Evolutionary conservation across 2,888 invertebrate genomes (phyloP).

Genomic region (Argyra leucocephala): DNA sequence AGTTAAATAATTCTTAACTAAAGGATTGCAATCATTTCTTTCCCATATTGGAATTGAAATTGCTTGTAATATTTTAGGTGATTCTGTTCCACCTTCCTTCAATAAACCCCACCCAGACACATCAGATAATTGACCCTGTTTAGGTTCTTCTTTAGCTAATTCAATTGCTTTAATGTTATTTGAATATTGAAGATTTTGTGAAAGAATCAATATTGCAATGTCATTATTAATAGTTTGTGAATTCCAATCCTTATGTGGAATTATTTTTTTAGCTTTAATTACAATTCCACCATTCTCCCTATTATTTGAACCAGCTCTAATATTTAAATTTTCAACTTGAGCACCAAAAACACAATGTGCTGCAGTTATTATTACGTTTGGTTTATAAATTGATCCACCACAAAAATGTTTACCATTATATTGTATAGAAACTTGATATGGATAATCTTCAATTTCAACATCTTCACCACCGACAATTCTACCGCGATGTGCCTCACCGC

Average conservation of each 20-base stretch:
- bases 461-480: conserved; percentile 7
- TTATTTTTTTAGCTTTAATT: not conserved
- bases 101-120: not conserved
- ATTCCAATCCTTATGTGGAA: not conserved
- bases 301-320: conserved; percentile 3
- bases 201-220: not conserved
- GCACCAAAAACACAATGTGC: conserved; percentile 2
- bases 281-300: not conserved
- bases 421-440: conserved; percentile 3
- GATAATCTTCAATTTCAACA: not conserved
- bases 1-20: not conserved
- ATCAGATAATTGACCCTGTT: not conserved
- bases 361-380: conserved; percentile 2
- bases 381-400: conserved; percentile 1
- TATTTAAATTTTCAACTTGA: not conserved
- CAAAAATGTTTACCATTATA: not conserved
- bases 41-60: not conserved
- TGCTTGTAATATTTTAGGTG: not conserved
- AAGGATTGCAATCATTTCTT: not conserved
- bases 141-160: conserved; percentile 17
- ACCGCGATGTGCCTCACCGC: not conserved
- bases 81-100: not conserved
- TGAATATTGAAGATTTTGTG: not conserved
- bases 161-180: conserved; percentile 9
- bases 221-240: not conserved